phyloP scores from a whole-genome alignment of 2,888 invertebrate genomes.

The Epicampocera succincta region DNA sequence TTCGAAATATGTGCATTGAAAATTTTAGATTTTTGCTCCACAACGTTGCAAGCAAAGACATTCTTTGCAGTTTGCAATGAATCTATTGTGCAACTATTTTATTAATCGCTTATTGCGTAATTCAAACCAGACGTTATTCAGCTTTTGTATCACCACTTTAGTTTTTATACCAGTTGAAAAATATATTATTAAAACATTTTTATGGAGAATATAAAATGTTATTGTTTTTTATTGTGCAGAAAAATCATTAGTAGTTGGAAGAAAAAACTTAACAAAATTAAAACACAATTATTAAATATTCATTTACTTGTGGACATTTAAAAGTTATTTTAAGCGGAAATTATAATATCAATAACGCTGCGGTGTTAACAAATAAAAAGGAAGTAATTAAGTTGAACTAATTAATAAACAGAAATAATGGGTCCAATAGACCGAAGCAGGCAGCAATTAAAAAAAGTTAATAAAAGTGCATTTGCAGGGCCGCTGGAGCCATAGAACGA shows the following conservation, averaged over 20 bases:
- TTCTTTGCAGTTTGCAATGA: too few relatives aligned
- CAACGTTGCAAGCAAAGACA: too few relatives aligned
- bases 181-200: neutral
- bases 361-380: conserved; percentile 8
- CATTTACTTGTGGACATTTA: conserved; percentile 35
- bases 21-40: too few relatives aligned
- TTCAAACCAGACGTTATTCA: too few relatives aligned
- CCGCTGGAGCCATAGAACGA: neutral
- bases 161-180: neutral
- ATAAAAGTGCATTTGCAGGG: conserved; percentile 5
- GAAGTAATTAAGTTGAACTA: conserved; percentile 45
- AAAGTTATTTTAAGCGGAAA: conserved; percentile 64
- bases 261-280: neutral
- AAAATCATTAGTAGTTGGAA: conserved; percentile 5
- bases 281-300: neutral
- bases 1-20: too few relatives aligned
- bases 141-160: too few relatives aligned
- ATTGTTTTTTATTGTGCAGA: neutral
- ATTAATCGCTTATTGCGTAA: too few relatives aligned
- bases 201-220: neutral
- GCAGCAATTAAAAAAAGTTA: neutral
- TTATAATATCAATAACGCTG: conserved; percentile 25
- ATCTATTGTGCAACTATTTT: too few relatives aligned
- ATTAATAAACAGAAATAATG: conserved; percentile 17
- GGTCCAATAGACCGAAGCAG: conserved; percentile 11